Conservation (phyloP, 2,888 invertebrate genomes). For the Noctua fimbriata region DNA sequence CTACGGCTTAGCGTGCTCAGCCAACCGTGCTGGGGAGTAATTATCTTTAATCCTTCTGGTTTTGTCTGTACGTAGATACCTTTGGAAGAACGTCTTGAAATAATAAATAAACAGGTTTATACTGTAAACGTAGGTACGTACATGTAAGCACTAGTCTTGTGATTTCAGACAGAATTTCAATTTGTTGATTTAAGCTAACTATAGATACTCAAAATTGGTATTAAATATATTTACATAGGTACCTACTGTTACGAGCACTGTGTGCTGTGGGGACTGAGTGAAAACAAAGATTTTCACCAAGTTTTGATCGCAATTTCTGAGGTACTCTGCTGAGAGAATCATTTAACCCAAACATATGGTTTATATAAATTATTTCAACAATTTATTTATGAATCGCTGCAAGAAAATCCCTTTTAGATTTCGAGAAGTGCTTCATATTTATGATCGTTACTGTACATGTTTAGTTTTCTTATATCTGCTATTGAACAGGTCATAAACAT, state of each 20-base stretch:
- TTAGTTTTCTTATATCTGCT: neutral
- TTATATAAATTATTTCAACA: neutral
- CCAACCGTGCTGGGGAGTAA: slow-evolving; percentile 38
- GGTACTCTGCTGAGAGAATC: neutral
- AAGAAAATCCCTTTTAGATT: neutral
- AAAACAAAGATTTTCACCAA: neutral
- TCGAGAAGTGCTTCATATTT: neutral
- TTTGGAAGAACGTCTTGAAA: slow-evolving; percentile 21
- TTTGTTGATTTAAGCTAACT: neutral
- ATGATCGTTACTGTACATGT: neutral
- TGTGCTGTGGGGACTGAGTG: neutral
- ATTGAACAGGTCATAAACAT: neutral
- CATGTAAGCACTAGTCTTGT: slow-evolving; percentile 1
- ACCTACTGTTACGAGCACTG: neutral
- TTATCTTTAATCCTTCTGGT: slow-evolving; percentile 50
- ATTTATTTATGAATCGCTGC: slow-evolving; percentile 1
- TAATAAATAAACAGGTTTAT: slow-evolving; percentile 25
- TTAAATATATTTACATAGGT: neutral
- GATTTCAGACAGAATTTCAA: slow-evolving; percentile 18
- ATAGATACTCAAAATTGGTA: neutral
- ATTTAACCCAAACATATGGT: neutral
- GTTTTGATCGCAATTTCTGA: neutral
- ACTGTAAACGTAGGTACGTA: neutral
- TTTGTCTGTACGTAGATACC: slow-evolving; percentile 23
- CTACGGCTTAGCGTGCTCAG: slow-evolving; percentile 45